These are phyloP conservation scores for Notodonta ziczac DNA, from an alignment of 2,888 invertebrate species.

Conservation along the genomic window DNA sequence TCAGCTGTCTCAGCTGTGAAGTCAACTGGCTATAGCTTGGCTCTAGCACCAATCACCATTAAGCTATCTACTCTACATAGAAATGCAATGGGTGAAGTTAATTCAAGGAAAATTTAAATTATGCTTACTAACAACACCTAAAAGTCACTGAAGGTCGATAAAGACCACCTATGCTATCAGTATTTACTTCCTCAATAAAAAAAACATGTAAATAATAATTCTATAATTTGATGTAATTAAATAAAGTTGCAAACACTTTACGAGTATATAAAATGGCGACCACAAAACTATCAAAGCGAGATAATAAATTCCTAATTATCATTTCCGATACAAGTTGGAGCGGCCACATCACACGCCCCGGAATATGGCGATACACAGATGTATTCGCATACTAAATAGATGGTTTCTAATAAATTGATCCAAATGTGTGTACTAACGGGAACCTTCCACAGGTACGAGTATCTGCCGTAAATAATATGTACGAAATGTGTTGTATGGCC, in stretches of 20 bases:
- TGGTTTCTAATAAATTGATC: background rate
- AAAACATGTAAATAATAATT: background rate
- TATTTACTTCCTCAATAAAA: background rate
- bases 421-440: background rate
- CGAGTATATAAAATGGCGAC: background rate
- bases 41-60: too few species aligned
- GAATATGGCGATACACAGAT: background rate
- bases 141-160: too few species aligned
- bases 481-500: too few species aligned
- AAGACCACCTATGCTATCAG: too few species aligned
- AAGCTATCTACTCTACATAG: too few species aligned
- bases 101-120: too few species aligned
- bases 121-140: too few species aligned
- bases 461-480: too few species aligned
- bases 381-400: background rate
- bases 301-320: slow-evolving; percentile 2
- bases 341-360: background rate
- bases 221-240: background rate
- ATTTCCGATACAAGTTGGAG: background rate
- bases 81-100: too few species aligned
- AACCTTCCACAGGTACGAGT: background rate
- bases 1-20: too few species aligned
- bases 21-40: too few species aligned
- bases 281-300: background rate
- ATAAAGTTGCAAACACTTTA: background rate